phyloP scores from a whole-genome alignment of 2,113 vertebrate genomes.

The Odontophorus gujanensis region DNA sequence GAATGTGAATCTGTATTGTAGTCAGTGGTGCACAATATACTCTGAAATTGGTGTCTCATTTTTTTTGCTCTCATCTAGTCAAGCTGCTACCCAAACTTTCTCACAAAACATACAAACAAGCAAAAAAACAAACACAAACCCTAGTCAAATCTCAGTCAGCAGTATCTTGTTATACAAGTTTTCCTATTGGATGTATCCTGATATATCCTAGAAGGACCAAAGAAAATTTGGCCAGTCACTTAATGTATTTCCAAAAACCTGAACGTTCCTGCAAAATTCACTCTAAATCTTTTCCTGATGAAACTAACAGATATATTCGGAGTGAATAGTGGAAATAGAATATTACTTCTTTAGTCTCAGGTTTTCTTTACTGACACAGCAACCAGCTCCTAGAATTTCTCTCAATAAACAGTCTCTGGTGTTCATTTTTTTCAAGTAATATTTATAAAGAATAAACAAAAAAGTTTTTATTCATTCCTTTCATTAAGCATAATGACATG shows the following conservation, averaged over 20 bases:
- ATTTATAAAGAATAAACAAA: background rate
- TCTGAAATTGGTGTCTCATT: background rate
- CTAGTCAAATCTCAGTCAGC: background rate
- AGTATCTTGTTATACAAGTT: background rate
- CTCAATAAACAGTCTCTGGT: background rate
- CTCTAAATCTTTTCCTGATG: background rate
- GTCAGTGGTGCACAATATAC: rapidly evolving
- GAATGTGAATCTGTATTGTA: background rate
- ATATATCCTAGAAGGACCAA: background rate
- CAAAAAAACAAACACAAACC: no score
- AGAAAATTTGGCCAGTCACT: background rate
- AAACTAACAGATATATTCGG: rapidly evolving
- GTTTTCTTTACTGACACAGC: background rate
- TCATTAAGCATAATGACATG: background rate
- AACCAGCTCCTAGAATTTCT: background rate
- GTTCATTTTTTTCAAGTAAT: background rate
- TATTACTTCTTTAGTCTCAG: background rate
- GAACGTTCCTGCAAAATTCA: background rate
- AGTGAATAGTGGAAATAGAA: background rate
- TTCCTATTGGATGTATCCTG: background rate
- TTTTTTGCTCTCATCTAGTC: background rate
- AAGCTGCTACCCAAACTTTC: background rate
- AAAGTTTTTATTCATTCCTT: background rate
- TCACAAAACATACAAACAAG: background rate
- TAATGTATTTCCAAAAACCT: background rate